Evolutionary conservation across 2,113 vertebrate species (phyloP), one percentile per base, ranked within the genome.

Genomic region (Panthera leo): DNA sequence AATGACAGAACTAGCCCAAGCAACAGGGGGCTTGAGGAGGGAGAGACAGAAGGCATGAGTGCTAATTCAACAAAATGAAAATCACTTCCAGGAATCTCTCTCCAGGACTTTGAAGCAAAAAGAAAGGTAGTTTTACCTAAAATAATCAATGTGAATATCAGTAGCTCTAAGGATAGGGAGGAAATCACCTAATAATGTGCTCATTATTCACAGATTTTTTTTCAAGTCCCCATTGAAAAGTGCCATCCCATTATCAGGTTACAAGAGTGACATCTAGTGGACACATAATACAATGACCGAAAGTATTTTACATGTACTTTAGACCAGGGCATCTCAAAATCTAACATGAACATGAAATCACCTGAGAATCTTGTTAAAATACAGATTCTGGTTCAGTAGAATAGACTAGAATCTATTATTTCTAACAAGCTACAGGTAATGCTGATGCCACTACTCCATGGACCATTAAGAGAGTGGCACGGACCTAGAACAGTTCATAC

Each of bases 181-280:
- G 96, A 97, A 98, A 97, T 67, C 53, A 93, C 63, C 39, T 95
- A 95, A 96, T 95, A 97, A 97, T 71, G 80, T 95, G 87, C 63
- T 86, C 76, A 89, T 91, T 92, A 79, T 95, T 63, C 82, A 71
- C 5, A 18, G 76, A 86, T 51, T 53, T 87, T 90, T 87, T 91
- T 80, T 23, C 80, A 86, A 86, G 39, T 2, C 23, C 7, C 10
- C 92, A 65, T 19, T 88, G 70, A 71, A 90, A 97, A 95, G 85
- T 14, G 76, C 39, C 85, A 73, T 67, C 80, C 91, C 88, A 65
- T 93, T 98, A 98, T 80, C 55, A 98, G 98, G 98, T 99, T 98
- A 98, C 99, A 95, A 95, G 97, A 98, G 86, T 98, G 99, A 99
- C 99, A 99, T 98, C 99, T 99, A 99, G 99, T 98, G 99, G 99